A percentile compares a stretch with the other conserved stretches of the same genome.
Conservation (phyloP, 2,797 vertebrate genomes). For the Hephaestus fuliginosus region DNA sequence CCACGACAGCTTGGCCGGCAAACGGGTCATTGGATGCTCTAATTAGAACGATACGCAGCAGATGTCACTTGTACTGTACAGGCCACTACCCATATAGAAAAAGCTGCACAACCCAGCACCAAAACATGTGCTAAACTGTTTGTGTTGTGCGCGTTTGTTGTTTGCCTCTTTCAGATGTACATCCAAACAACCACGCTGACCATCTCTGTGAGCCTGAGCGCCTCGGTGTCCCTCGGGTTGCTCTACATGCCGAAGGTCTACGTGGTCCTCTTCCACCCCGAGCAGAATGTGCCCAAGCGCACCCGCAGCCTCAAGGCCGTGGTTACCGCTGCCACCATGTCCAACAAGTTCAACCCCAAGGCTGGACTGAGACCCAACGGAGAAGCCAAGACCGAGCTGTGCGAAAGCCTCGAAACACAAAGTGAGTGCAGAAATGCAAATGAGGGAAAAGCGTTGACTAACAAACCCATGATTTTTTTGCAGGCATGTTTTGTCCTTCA, state of each 20-base stretch:
- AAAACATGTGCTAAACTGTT: conserved; percentile 33
- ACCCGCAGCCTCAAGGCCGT: conserved; percentile 98
- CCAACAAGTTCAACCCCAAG: conserved; percentile 99
- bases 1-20: conserved; percentile 59
- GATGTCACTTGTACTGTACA: conserved; percentile 57
- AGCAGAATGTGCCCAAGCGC: conserved; percentile 98
- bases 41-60: conserved; percentile 72
- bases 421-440: conserved; percentile 82
- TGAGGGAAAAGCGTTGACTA: conserved; percentile 10
- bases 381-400: conserved; percentile 98
- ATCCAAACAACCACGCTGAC: conserved; percentile 99
- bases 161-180: conserved; percentile 90
- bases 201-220: conserved; percentile 98
- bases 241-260: conserved; percentile 99
- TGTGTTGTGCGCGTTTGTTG: conserved; percentile 34
- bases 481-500: conserved; percentile 44
- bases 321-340: conserved; percentile 98
- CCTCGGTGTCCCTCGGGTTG: conserved; percentile 97
- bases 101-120: neutral
- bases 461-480: neutral
- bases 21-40: conserved; percentile 63
- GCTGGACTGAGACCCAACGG: conserved; percentile 96
- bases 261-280: conserved; percentile 97
- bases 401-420: conserved; percentile 97
- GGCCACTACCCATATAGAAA: conserved; percentile 30